phyloP scores from a whole-genome alignment of 2,797 vertebrate species.

The Pelochelys cantorii region DNA sequence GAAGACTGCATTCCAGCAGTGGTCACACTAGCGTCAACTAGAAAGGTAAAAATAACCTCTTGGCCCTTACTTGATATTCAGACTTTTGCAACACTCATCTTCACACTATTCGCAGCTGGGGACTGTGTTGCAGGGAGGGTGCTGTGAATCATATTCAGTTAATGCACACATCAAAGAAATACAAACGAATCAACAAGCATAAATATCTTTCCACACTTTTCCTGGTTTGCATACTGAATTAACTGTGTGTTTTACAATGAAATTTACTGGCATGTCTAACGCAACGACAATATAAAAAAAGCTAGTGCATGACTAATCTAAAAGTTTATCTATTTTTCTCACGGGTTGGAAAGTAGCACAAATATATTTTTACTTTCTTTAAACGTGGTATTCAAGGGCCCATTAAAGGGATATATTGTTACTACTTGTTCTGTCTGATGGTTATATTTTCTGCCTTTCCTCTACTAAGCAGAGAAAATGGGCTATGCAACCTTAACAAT shows the following conservation, averaged over 20 bases:
- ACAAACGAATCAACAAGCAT: not conserved
- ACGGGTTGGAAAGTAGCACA: not conserved
- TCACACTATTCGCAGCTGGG: not conserved
- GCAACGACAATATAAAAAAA: not conserved
- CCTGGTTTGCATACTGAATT: not conserved
- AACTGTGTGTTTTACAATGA: not conserved
- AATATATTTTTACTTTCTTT: not conserved
- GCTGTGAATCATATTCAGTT: not conserved
- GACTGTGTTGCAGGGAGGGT: not conserved
- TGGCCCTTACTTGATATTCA: not conserved
- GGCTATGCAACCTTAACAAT: not conserved
- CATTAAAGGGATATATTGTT: not conserved
- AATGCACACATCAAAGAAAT: not conserved
- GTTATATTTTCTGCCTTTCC: slow-evolving; percentile 4
- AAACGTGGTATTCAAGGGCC: not conserved
- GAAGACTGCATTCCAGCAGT: not conserved
- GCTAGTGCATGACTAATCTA: not conserved
- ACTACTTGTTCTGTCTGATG: not conserved
- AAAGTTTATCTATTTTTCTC: not conserved
- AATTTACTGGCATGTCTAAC: not conserved
- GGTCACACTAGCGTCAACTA: not conserved
- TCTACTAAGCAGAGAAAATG: not conserved
- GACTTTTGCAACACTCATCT: not conserved
- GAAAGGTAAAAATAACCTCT: not conserved
- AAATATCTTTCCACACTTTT: not conserved